A percentile compares a stretch with the other conserved stretches of the same genome.
Conservation (phyloP, 2,888 invertebrate genomes). For the Agrochola litura region DNA sequence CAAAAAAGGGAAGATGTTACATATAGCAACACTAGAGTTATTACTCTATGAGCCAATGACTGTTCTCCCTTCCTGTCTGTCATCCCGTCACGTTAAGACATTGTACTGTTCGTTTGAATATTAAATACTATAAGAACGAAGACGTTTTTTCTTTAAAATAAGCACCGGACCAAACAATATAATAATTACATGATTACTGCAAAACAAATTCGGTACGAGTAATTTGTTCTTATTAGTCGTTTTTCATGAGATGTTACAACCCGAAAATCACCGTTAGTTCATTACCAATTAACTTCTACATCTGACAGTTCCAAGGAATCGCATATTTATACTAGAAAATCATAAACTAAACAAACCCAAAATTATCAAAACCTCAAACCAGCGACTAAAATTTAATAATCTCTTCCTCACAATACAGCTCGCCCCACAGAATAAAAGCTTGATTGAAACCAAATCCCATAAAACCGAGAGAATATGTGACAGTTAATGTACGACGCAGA, state of each 20-base stretch:
- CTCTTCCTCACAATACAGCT: slow-evolving; percentile 5
- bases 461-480: slow-evolving; percentile 57
- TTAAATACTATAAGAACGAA: no score
- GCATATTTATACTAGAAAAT: not conserved
- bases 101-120: no score
- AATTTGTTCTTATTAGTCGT: not conserved
- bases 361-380: slow-evolving; percentile 4
- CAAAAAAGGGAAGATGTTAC: no score
- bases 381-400: slow-evolving; percentile 18
- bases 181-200: not conserved
- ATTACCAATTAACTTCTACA: not conserved
- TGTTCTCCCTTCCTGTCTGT: no score
- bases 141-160: no score
- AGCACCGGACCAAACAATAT: no score
- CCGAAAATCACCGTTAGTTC: not conserved
- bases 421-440: slow-evolving; percentile 40
- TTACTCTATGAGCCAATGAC: no score
- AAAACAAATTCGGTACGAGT: not conserved
- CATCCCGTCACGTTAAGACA: no score
- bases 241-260: not conserved
- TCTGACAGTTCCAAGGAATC: not conserved
- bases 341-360: not conserved
- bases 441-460: slow-evolving; percentile 63
- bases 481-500: slow-evolving; percentile 50
- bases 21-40: no score